Conservation (phyloP, 2,797 vertebrate species). For the Aselliscus stoliczkanus region DNA sequence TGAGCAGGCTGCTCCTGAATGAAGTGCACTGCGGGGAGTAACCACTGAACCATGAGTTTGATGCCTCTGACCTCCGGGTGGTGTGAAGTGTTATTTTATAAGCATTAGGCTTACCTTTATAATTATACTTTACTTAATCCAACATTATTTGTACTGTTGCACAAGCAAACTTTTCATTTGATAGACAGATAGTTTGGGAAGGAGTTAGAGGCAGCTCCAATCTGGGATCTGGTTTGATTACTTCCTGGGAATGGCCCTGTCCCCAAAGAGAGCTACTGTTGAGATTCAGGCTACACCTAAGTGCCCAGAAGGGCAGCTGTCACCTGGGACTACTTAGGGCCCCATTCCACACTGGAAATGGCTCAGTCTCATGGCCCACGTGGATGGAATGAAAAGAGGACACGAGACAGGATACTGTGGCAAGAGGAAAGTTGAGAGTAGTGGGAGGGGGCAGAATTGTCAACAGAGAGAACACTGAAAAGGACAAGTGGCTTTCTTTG, state of each 20-base stretch:
- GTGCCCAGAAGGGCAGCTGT: neutral
- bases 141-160: neutral
- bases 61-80: neutral
- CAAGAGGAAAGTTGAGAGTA: neutral
- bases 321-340: neutral
- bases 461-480: neutral
- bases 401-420: neutral
- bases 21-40: neutral
- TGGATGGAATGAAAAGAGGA: neutral
- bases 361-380: neutral
- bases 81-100: neutral
- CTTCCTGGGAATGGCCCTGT: neutral
- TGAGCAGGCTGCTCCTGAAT: neutral
- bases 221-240: neutral
- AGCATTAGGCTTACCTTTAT: neutral
- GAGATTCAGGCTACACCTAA: neutral
- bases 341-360: neutral
- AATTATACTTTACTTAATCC: neutral
- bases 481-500: neutral
- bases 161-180: neutral
- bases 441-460: neutral
- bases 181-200: neutral
- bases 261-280: neutral
- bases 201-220: neutral
- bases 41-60: neutral